A percentile compares a stretch with the other conserved stretches of the same genome.
Conservation (phyloP, 2,113 vertebrate species). For the Hassar affinis region DNA sequence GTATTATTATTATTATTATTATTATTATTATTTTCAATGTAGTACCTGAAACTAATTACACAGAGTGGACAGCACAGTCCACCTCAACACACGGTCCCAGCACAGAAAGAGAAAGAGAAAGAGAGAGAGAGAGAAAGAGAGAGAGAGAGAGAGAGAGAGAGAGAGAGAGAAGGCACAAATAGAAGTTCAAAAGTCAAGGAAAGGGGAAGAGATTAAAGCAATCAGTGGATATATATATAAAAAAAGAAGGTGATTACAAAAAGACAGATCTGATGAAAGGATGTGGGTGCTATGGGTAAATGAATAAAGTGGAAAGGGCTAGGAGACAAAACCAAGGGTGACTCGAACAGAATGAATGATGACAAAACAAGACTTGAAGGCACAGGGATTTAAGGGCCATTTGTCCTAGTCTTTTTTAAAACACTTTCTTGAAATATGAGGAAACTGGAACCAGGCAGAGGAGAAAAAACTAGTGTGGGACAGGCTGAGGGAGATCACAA, state of each 20-base stretch:
- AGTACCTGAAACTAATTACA: slow-evolving; percentile 81
- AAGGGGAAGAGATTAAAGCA: slow-evolving; percentile 48
- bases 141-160: slow-evolving; percentile 46
- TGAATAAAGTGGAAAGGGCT: slow-evolving; percentile 8
- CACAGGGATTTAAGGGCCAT: slow-evolving; percentile 68
- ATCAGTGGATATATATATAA: slow-evolving; percentile 21
- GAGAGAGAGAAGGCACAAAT: slow-evolving; percentile 68
- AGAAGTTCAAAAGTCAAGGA: slow-evolving; percentile 62
- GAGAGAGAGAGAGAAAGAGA: slow-evolving; percentile 50
- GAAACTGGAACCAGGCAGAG: slow-evolving; percentile 50
- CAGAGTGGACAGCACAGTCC: slow-evolving; percentile 60
- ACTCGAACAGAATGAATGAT: slow-evolving; percentile 48
- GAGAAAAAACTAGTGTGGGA: slow-evolving; percentile 53
- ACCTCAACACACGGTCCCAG: slow-evolving; percentile 71
- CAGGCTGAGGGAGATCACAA: slow-evolving; percentile 48
- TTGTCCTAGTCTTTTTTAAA: slow-evolving; percentile 32
- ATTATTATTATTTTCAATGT: slow-evolving; percentile 69
- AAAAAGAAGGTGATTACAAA: neutral
- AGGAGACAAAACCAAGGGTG: slow-evolving; percentile 44
- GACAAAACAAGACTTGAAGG: slow-evolving; percentile 66
- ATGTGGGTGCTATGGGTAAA: neutral
- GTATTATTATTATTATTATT: slow-evolving; percentile 71
- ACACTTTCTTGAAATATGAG: slow-evolving; percentile 33
- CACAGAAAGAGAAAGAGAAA: slow-evolving; percentile 53
- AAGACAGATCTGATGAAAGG: neutral